Conservation (phyloP, 2,888 invertebrate genomes). For the Drosophila flavopinicola region DNA sequence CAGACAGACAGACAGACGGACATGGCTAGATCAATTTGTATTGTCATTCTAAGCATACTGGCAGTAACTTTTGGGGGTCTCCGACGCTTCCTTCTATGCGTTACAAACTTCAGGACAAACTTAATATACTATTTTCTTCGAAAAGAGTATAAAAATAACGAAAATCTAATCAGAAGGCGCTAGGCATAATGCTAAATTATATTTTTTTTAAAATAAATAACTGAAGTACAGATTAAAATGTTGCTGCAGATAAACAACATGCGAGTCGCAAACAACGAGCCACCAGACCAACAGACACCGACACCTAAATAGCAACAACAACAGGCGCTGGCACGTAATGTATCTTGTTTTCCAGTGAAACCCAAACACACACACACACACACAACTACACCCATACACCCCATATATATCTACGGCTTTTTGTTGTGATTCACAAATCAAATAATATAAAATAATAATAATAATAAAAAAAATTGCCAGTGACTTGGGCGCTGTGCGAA, state of each 20-base stretch:
- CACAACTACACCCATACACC: conserved; percentile 16
- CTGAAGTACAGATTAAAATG: conserved; percentile 73
- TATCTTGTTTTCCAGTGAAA: conserved; percentile 69
- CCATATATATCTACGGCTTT: conserved; percentile 35
- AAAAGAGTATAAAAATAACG: conserved; percentile 5
- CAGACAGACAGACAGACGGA: no score
- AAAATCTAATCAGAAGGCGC: conserved; percentile 54
- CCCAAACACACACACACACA: conserved; percentile 34
- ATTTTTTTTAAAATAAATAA: conserved; percentile 40
- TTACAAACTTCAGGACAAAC: no score
- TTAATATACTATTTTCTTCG: no score
- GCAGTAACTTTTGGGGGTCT: no score
- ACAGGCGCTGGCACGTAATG: conserved; percentile 38
- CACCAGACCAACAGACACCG: conserved; percentile 61
- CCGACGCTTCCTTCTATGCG: no score
- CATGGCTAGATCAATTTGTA: no score
- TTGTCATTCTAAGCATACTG: no score
- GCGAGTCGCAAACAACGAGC: conserved; percentile 37
- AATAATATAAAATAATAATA: conserved; percentile 70
- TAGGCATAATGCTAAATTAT: conserved; percentile 59
- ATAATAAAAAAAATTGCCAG: conserved; percentile 54
- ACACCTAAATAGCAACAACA: conserved; percentile 38
- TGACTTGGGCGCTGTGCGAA: conserved; percentile 64
- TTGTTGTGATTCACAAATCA: conserved; percentile 74
- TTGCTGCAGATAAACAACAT: conserved; percentile 68